phyloP scores from a whole-genome alignment of 2,888 invertebrate species.

The Athripsodes cinereus region DNA sequence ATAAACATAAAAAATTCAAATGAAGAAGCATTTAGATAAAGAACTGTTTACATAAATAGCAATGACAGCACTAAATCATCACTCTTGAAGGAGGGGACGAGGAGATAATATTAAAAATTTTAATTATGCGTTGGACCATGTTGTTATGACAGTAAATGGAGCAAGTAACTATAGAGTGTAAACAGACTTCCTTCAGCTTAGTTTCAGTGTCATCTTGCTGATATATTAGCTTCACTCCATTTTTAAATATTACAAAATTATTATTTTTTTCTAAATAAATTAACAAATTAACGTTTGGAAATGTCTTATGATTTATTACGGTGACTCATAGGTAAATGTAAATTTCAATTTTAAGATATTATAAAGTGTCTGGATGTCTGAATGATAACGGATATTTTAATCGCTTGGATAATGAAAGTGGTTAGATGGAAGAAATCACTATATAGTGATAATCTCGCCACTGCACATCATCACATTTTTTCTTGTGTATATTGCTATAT shows the following conservation, averaged over 20 bases:
- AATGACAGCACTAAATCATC: conserved; percentile 8
- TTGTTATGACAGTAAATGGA: conserved; percentile 19
- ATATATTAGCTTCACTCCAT: neutral
- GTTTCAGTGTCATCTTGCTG: neutral
- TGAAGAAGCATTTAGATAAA: neutral
- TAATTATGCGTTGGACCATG: conserved; percentile 17
- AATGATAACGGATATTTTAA: too few relatives aligned
- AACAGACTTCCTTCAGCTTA: conserved; percentile 15
- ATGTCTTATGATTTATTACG: too few relatives aligned
- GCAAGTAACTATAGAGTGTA: conserved; percentile 14
- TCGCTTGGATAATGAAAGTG: too few relatives aligned
- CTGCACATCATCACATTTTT: too few relatives aligned
- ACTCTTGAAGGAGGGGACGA: conserved; percentile 5
- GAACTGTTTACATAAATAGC: neutral
- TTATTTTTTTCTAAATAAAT: neutral
- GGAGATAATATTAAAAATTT: conserved; percentile 14
- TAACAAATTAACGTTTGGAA: neutral
- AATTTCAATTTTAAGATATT: too few relatives aligned
- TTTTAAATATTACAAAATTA: neutral
- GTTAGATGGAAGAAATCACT: too few relatives aligned
- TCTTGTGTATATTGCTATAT: too few relatives aligned
- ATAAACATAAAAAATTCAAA: neutral
- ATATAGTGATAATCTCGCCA: too few relatives aligned
- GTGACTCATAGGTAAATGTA: too few relatives aligned
- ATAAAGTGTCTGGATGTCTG: neutral